Evolutionary conservation across 2,888 invertebrate species (phyloP), one percentile per base, ranked within the genome.

Genomic region (Cabera pusaria): DNA sequence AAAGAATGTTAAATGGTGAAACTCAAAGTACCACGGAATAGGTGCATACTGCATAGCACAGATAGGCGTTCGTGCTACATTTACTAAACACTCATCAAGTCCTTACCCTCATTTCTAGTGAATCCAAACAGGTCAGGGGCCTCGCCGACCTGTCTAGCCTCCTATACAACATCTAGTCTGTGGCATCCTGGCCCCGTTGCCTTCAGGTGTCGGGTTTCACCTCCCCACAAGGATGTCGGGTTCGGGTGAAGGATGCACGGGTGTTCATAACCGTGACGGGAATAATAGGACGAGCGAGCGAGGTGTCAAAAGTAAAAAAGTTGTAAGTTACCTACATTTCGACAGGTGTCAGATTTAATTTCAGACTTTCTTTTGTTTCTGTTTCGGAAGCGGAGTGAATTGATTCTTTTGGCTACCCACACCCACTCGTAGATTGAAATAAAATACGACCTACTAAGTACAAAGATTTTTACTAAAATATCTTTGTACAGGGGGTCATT

Each of bases 151-250:
- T 19, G 29, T 5, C 14, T 11, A 14, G 22, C 19, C 3, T 21
- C 16, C 8, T 10, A 19, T n/a, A n/a, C n/a, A n/a, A n/a, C n/a
- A n/a, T n/a, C 32, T 12, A 5, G 17, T 21, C 44, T 58, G 46
- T 62, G 64, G 64, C 60, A 53, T 44, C 39, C 46, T 52, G 61
- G 63, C 60, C n/a, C n/a, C 68, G 69, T 64, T 70, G 67, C 64
- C 68, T 66, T 61, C 47, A 56, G 64, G 60, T 58, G 59, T 73
- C 77, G 45, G 53, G 59, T 76, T 59, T 65, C 74, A 18, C 69
- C 67, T 59, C 50, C 25, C 40, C 11, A 44, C 68, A 65, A 66
- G 68, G 64, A 62, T 57, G 59, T 41, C 66, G 25, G 31, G 65
- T 61, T 70, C 59, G 31, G 56, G 56, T 14, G 4, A 49, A 46